Base-by-base conservation (phyloP, 2,888 invertebrate genomes). In the Eristalinus aeneus region DNA sequence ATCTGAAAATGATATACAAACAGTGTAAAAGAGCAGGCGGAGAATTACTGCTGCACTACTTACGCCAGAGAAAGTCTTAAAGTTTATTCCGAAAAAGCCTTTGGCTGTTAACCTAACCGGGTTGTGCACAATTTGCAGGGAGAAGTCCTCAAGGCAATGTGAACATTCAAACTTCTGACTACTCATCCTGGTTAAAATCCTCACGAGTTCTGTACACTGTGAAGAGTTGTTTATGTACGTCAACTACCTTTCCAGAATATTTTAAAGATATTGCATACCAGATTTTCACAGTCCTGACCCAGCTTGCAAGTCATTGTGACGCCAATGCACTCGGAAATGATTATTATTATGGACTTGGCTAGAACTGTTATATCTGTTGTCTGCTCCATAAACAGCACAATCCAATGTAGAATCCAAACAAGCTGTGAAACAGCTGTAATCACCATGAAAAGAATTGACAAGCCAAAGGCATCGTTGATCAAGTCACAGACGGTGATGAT, bases 91-190 rank as follows among this genome's bases (percentile, higher is more conserved):
- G 10, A 83, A 83, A 32, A 83, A 68, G 22, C 73, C 34, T 23
- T 58, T 73, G 1, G 78, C 78, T 16, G 82, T 36, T 53, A 83
- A 69, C 12, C 36, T 11, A 2, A 78, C 20, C 10, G 73, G 82
- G 53, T 83, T 20, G 12, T 83, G 78, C 82, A 78, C 73, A 16
- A 83, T 61, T 73, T 83, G 82, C 0, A 83, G 36, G 1, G 63
- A 31, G 39, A 83, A 83, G 32, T 78, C 78, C 20, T 78, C 82
- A 11, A 83, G 31, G 22, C 27, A 64, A 20, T 72, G 12, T 0
- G 67, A 11, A 2, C n/a, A 1, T 22, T 77, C 46, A n/a, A 36
- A 31, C 0, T 58, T 11, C 2, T 12, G 22, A 11, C 36, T 27
- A 6, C 64, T 16, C 6, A 34, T 11, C n/a, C 68, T 83, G 10